These are phyloP conservation scores for Chlamydotis undulata DNA, from an alignment of 2,113 vertebrate genomes.

Conservation along the genomic window DNA sequence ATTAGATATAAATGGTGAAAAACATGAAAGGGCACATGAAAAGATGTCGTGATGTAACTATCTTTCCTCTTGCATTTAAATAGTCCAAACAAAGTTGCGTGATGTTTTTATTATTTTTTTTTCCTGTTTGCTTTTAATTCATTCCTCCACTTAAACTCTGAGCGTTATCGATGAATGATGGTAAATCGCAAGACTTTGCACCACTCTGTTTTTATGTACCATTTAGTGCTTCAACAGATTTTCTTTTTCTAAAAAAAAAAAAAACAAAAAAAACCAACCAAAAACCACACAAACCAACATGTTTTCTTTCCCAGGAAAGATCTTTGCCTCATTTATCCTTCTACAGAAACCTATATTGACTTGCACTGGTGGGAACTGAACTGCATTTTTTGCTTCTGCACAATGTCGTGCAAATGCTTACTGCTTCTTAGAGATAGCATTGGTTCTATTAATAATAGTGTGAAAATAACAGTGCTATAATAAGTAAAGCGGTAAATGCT, in stretches of 20 bases:
- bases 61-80: background rate
- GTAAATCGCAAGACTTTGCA: background rate
- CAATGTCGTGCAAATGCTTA: background rate
- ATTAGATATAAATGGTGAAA: background rate
- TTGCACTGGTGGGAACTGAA: background rate
- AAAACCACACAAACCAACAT: background rate
- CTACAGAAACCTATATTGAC: background rate
- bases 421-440: background rate
- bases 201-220: background rate
- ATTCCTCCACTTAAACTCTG: background rate
- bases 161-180: background rate
- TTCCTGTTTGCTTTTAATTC: background rate
- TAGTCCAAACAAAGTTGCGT: background rate
- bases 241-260: background rate
- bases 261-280: background rate
- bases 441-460: conserved; percentile 11
- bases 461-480: conserved; percentile 24
- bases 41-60: background rate
- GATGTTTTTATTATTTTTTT: background rate
- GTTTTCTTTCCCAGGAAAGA: background rate
- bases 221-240: background rate
- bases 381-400: background rate
- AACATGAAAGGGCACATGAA: background rate
- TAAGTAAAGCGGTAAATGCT: conserved; percentile 27
- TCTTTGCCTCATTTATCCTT: conserved; percentile 13